Conservation (phyloP, 1,140 invertebrate species). For the Acromyrmex charruanus region DNA sequence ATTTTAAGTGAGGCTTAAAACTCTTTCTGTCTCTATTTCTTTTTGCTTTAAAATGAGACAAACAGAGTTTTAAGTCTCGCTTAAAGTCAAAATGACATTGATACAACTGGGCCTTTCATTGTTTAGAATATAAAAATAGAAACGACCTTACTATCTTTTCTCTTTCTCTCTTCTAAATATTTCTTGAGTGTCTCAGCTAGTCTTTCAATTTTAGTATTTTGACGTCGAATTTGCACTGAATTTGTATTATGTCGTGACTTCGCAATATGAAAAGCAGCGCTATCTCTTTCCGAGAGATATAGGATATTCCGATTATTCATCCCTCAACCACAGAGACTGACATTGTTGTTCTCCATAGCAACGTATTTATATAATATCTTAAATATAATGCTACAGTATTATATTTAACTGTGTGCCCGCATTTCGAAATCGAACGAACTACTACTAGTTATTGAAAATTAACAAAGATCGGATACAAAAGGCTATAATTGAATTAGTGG, state of each 20-base stretch:
- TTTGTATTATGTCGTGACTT: conserved; percentile 23
- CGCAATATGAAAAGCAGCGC: conserved; percentile 25
- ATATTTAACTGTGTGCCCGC: background rate
- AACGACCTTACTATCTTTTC: background rate
- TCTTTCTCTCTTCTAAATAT: background rate
- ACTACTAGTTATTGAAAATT: conserved; percentile 51
- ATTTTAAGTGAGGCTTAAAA: too few species aligned
- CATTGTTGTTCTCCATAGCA: conserved; percentile 11
- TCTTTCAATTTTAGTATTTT: background rate
- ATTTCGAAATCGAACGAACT: conserved; percentile 2
- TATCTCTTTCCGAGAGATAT: conserved; percentile 32
- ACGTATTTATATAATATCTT: conserved; percentile 33
- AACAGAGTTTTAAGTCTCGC: too few species aligned
- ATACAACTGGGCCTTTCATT: background rate
- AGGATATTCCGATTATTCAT: conserved; percentile 31
- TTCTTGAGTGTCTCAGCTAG: background rate
- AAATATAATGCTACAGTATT: background rate
- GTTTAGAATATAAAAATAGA: background rate
- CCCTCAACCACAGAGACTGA: conserved; percentile 8
- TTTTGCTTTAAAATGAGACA: too few species aligned
- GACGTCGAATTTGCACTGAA: background rate
- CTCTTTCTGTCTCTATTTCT: too few species aligned
- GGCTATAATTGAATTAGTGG: conserved; percentile 78
- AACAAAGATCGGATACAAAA: conserved; percentile 44
- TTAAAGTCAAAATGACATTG: too few species aligned